Conservation (phyloP, 2,113 vertebrate species). For the Malaclemys terrapin region DNA sequence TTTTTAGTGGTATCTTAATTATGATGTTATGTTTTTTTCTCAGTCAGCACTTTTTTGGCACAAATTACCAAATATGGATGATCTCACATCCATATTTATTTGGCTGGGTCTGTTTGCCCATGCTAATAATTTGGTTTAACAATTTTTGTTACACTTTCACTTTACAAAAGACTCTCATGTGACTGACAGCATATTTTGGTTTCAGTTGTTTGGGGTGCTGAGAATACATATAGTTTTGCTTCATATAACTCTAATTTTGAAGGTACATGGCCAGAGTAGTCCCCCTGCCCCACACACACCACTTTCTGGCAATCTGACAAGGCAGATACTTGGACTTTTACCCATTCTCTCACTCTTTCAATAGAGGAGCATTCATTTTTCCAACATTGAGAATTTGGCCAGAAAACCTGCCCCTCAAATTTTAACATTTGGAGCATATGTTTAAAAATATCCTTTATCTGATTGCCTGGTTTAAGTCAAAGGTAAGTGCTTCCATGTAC, state of each 20-base stretch:
- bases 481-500: background rate
- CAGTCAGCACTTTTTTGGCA: conserved; percentile 61
- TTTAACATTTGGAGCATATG: conserved; percentile 69
- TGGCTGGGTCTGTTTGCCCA: conserved; percentile 44
- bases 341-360: conserved; percentile 66
- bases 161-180: conserved; percentile 48
- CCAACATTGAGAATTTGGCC: conserved; percentile 56
- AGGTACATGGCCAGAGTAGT: background rate
- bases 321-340: conserved; percentile 53
- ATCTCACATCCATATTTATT: background rate
- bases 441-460: conserved; percentile 54
- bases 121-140: conserved; percentile 43
- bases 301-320: conserved; percentile 58
- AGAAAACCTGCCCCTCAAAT: conserved; percentile 17
- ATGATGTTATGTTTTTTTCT: conserved; percentile 29
- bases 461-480: conserved; percentile 3
- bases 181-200: conserved; percentile 46
- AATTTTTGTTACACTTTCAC: conserved; percentile 48
- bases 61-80: conserved; percentile 45
- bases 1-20: conserved; percentile 61
- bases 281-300: fast-evolving
- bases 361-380: conserved; percentile 61
- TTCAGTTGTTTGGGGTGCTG: conserved; percentile 36
- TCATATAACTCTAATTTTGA: background rate
- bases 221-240: background rate